Base-by-base conservation (phyloP, 2,113 vertebrate genomes). In the Urocynchramus pylzowi region DNA sequence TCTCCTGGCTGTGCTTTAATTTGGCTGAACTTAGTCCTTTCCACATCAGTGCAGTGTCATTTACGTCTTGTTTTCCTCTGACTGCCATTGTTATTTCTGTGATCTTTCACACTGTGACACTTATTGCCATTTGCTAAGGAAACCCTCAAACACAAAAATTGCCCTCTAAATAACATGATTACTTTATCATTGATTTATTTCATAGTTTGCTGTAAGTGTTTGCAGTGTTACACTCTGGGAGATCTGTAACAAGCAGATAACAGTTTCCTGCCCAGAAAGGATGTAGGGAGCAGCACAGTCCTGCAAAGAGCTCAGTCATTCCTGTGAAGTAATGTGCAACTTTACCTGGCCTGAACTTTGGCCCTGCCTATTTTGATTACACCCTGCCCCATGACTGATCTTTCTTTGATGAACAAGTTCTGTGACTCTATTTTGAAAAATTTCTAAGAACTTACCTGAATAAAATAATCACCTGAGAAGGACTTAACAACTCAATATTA, bases 101-200 rank as follows among this genome's bases (percentile, higher is more conserved):
- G 87, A 91, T 88, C 84, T 83, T 95, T 86, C 89, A 89, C 65
- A 80, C 52, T 53, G 59, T 37, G 80, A 30, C 74, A 50, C 33
- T 91, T 84, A 74, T 16, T 89, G 70, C 50, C 42, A 45, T 95
- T 95, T 96, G 61, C 70, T 89, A 68, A 82, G 57, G 68, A 94
- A 96, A 90, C 53, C 47, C 73, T 91, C 71, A 87, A 92, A 93
- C 52, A 82, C 61, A 87, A 84, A 95, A 92, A 92, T 64, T 91
- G 73, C 65, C 45, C 79, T 90, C 73, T 95, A 83, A 95, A 94
- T 91, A 76, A 74, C 44, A 30, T 68, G 85, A 94, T 96, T 93
- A 64, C n/a, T 7, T 96, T 97, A 86, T 87, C 91, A 94, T 95
- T 80, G 97, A 93, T 96, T 95, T 87, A 86, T 89, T 92, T 93